Percentiles rank a stretch among this genome's conserved stretches.
Conservation (phyloP, 2,113 vertebrate genomes). For the Rissa tridactyla region DNA sequence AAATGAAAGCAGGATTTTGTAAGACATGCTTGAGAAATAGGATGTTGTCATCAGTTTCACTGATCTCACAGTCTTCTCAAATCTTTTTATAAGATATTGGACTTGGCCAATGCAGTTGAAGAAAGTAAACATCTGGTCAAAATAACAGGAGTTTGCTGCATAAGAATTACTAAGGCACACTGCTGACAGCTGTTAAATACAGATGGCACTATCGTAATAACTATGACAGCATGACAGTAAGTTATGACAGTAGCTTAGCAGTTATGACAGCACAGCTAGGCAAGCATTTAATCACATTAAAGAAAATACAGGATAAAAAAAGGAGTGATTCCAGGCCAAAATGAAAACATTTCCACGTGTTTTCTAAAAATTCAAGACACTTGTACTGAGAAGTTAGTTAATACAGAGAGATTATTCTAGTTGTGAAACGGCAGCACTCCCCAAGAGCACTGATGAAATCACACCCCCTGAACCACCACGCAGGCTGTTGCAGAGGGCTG, state of each 20-base stretch:
- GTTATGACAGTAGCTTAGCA: not conserved
- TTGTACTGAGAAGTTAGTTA: not conserved
- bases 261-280: conserved; percentile 12
- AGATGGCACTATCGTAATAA: conserved; percentile 8
- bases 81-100: not conserved
- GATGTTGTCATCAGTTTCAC: not conserved
- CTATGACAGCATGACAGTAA: not conserved
- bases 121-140: conserved; percentile 24
- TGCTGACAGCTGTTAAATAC: conserved; percentile 29
- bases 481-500: not conserved
- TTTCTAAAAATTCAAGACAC: not conserved
- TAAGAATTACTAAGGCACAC: not conserved
- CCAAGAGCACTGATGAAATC: not conserved
- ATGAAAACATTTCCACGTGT: not conserved
- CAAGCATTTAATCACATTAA: conserved; percentile 24
- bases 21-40: not conserved
- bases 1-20: not conserved
- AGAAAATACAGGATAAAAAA: not conserved
- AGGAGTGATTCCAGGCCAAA: not conserved
- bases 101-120: not conserved
- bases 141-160: not conserved
- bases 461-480: fast-evolving
- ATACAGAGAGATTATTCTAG: not conserved
- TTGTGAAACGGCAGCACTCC: not conserved
- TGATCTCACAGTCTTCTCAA: not conserved